Evolutionary conservation across 2,888 invertebrate species (phyloP), one percentile per base, ranked within the genome.

Genomic region (Lapara coniferarum): DNA sequence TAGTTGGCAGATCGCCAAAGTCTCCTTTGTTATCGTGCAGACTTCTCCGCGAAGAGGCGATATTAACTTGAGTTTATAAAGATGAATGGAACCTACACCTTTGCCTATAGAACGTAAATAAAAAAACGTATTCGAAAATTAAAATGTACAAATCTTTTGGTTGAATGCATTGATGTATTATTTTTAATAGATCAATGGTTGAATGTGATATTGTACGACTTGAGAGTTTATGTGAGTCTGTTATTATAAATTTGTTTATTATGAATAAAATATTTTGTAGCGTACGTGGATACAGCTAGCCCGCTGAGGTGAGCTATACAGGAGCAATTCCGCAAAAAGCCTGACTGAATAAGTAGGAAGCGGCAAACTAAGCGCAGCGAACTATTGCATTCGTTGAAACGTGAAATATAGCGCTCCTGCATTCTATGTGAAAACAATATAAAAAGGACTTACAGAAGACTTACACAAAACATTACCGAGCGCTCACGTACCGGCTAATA

Each of bases 321-420:
- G 73, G 72, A 77, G 78, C 79, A 84, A 83, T 84, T 77, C 76
- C 77, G 75, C 81, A 84, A 84, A 85, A 82, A 84, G 83, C 81
- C 76, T 70, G 73, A 72, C 73, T 84, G 83, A 83, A 84, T 84
- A 85, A 85, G 78, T 81, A 79, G 82, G 49, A 83, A 77, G 79
- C 71, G 71, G 71, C 66, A 67, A 71, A 71, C 63, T 63, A 63
- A 63, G 63, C 63, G 49, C 63, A 19, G 63, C 49, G 63, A 46
- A 71, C 69, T 67, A 59, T 53, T 72, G 77, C 76, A 72, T 73
- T 74, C 76, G 66, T 67, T 77, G 76, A 70, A 74, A 74, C 75
- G 78, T 82, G 76, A 83, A 81, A 83, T 84, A 83, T 80, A 74
- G 74, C 73, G 69, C 74, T 73, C 72, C 77, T 68, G 68, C 66